Evolutionary conservation across 2,888 invertebrate genomes (phyloP), one percentile per base, ranked within the genome.

Genomic region (Sycophila texana): DNA sequence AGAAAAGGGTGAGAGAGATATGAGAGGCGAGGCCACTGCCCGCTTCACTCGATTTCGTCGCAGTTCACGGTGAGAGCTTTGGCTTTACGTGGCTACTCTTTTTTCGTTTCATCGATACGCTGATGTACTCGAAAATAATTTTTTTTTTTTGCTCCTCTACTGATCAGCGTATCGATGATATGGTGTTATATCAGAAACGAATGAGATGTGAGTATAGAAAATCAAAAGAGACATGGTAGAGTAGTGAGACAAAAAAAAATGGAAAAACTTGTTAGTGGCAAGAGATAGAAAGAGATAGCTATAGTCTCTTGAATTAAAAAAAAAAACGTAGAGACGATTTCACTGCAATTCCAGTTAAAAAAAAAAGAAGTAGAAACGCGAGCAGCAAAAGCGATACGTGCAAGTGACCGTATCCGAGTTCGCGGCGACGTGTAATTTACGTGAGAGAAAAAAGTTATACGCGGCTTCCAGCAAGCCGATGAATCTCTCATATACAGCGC

Each of bases 311-410:
- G 39, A 57, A 39, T 39, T 39, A 10, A 39, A 39, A 22, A 39
- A 39, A 22, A 79, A 81, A 72, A 80, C 76, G 70, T 72, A 82
- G 63, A 81, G 78, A 85, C 77, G 82, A 84, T 85, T 83, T 39
- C 86, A 87, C 84, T 86, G 82, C 84, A 87, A 86, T 84, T 82
- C 82, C 84, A 87, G 85, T 86, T 39, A 39, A 39, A 10, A 39
- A 10, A 39, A 39, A 39, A 39, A 10, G 26, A 39, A 39, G 39
- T 39, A 39, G 39, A 57, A 76, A 73, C 72, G 49, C 74, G 87
- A 85, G 85, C 82, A 88, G 84, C 83, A 87, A 86, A 88, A 88
- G 85, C 86, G 85, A 86, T 85, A 86, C 88, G 87, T 88, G 88
- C 88, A 87, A 74, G 16, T 55, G 22, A 57, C 58, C 47, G 57